phyloP scores from a whole-genome alignment of 1,140 invertebrate species.

The Ctenoplectra terminalis region DNA sequence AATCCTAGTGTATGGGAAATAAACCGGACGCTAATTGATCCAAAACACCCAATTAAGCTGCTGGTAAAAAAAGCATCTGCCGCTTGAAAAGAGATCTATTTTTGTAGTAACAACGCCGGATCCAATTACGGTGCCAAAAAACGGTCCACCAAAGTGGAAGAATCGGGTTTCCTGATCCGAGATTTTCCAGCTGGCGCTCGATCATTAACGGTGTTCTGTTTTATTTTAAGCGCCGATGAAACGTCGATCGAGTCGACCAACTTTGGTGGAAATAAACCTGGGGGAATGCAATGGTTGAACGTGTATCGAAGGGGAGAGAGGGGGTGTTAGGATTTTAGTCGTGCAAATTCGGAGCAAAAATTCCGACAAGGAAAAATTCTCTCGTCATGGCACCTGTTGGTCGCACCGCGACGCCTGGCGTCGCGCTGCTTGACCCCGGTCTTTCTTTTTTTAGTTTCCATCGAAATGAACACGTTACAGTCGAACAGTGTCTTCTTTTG shows the following conservation, averaged over 20 bases:
- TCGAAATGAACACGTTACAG: not conserved
- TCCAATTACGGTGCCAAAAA: not conserved
- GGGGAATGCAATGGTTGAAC: not conserved
- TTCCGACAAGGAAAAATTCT: conserved; percentile 14
- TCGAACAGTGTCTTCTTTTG: not conserved
- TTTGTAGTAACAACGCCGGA: not conserved
- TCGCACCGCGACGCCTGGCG: conserved; percentile 25
- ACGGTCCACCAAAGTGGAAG: not conserved
- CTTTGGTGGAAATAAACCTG: not conserved
- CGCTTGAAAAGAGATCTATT: not conserved
- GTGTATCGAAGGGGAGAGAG: not conserved
- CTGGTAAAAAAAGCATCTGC: not conserved
- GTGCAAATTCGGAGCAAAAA: not conserved
- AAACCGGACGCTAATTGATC: not conserved
- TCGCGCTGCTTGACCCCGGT: not conserved
- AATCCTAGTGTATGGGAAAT: not conserved
- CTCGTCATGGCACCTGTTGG: conserved; percentile 48
- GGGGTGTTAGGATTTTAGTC: too few relatives aligned
- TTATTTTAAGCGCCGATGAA: conserved; percentile 2
- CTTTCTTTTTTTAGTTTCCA: not conserved
- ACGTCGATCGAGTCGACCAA: not conserved
- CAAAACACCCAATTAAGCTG: conserved; percentile 1
- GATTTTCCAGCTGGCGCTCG: not conserved
- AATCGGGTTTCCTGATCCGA: not conserved
- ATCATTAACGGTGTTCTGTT: conserved; percentile 1